Base-by-base conservation (phyloP, 2,888 invertebrate genomes). In the Melanargia galathea region DNA sequence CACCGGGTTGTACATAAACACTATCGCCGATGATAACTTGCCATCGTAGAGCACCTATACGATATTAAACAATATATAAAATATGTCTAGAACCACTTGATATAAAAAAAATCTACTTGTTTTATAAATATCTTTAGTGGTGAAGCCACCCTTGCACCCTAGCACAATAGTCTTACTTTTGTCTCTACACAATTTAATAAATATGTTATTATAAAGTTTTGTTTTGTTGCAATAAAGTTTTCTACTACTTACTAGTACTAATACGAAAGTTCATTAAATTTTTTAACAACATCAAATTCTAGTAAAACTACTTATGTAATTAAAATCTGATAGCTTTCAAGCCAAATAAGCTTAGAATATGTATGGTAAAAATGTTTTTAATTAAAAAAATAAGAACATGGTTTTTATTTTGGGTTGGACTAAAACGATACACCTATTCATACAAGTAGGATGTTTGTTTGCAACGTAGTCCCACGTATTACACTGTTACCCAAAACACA, bases 1-100 rank as follows among this genome's bases (percentile, higher is more conserved):
- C 78, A 99, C 99, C 68, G 99, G 99, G 92, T 99, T 99, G 93
- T 99, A 99, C 97, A 99, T 98, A 92, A 99, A 99, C 81, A 99
- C 98, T 84, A 99, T 97, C 72, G 97, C 97, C 78, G 95, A 96
- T 68, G 99, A 98, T 82, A 99, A 92, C 91, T 98, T 98, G 69
- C 99, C 99, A 91, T 99, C 99, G 92, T 99, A 99, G 75, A 99
- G 93, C 71, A 99, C 98, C 98, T 98, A 92, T 8, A 48, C 30
- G 22, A 40, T 8, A 55, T 18, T 48, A 43, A 59, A 45, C n/a
- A 49, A 54, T 13, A 16, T 43, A 55, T 30, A 45, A 35, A 43
- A 13, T 13, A 43, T 49, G 8, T 20, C 5, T 20, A 20, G 13
- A 22, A 2, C 40, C 16, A n/a, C 40, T 40, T 13, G 16, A 40